A percentile compares a stretch with the other conserved stretches of the same genome.
These are phyloP conservation scores for Toxotes chatareus DNA, from an alignment of 2,113 vertebrate species.

Conservation along the genomic window DNA sequence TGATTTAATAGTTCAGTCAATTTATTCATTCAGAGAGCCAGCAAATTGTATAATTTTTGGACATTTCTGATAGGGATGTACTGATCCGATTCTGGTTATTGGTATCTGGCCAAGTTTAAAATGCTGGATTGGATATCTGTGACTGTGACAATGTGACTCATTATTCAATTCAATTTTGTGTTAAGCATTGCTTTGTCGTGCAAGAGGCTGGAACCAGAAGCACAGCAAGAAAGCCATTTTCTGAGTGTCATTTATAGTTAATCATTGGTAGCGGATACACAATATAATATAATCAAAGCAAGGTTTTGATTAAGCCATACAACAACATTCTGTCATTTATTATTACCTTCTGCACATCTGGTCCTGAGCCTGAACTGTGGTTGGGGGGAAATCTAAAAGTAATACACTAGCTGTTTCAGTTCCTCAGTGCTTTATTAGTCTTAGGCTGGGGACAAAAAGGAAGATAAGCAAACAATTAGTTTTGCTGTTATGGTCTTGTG, in stretches of 20 bases:
- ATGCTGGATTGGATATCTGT: conserved; percentile 25
- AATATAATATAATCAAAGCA: neutral
- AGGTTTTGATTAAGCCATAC: conserved; percentile 3
- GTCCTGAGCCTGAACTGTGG: neutral
- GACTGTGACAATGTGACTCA: conserved; percentile 31
- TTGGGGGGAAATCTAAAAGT: neutral
- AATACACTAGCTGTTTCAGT: neutral
- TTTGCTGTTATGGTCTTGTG: neutral
- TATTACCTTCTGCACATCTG: neutral
- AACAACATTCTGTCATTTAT: neutral
- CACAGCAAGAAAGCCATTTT: conserved; percentile 39
- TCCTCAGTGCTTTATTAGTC: neutral
- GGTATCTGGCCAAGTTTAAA: conserved; percentile 32
- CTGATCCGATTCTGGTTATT: conserved; percentile 30
- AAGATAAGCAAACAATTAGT: neutral
- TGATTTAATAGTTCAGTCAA: conserved; percentile 35
- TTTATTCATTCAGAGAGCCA: conserved; percentile 24
- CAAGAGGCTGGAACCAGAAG: conserved; percentile 21
- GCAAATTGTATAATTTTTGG: conserved; percentile 16
- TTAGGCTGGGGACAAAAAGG: neutral
- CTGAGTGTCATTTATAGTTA: conserved; percentile 5
- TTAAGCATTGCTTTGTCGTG: conserved; percentile 41
- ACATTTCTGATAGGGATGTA: conserved; percentile 18
- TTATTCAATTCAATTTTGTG: conserved; percentile 28
- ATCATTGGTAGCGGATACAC: conserved; percentile 14